Evolutionary conservation across 2,888 invertebrate species (phyloP).

Genomic region (Emmelina monodactyla): DNA sequence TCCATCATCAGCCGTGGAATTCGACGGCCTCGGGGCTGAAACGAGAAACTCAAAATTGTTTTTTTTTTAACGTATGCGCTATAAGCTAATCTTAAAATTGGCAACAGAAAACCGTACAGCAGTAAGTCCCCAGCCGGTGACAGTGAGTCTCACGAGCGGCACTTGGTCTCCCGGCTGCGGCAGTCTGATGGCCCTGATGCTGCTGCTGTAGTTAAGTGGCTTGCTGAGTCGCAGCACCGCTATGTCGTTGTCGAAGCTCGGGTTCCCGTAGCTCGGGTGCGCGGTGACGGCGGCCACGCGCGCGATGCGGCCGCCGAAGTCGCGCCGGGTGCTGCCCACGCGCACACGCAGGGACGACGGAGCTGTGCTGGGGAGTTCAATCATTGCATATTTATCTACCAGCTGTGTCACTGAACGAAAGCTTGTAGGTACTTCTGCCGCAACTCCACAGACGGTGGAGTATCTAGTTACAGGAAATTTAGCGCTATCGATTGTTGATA

Average conservation of each 20-base stretch:
- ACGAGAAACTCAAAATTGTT: too few relatives aligned
- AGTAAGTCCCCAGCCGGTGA: conserved; percentile 58
- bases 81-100: not conserved
- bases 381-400: too few relatives aligned
- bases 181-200: conserved; percentile 37
- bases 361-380: conserved; percentile 32
- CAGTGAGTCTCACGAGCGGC: conserved; percentile 46
- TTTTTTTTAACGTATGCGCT: too few relatives aligned
- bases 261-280: conserved; percentile 44
- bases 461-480: too few relatives aligned
- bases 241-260: conserved; percentile 53
- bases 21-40: conserved; percentile 42
- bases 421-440: too few relatives aligned
- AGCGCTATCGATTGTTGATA: too few relatives aligned
- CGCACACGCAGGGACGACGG: conserved; percentile 38
- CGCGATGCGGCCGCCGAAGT: conserved; percentile 50
- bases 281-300: conserved; percentile 40
- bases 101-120: conserved; percentile 29
- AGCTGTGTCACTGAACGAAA: too few relatives aligned
- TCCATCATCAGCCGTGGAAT: conserved; percentile 53
- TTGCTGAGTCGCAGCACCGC: conserved; percentile 39
- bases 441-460: too few relatives aligned
- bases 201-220: conserved; percentile 33
- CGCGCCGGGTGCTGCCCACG: conserved; percentile 52
- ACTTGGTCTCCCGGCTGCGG: conserved; percentile 37